A percentile compares a stretch with the other conserved stretches of the same genome.
Evolutionary conservation across 2,888 invertebrate genomes (phyloP).

Genomic region (Punctoribates punctum): DNA sequence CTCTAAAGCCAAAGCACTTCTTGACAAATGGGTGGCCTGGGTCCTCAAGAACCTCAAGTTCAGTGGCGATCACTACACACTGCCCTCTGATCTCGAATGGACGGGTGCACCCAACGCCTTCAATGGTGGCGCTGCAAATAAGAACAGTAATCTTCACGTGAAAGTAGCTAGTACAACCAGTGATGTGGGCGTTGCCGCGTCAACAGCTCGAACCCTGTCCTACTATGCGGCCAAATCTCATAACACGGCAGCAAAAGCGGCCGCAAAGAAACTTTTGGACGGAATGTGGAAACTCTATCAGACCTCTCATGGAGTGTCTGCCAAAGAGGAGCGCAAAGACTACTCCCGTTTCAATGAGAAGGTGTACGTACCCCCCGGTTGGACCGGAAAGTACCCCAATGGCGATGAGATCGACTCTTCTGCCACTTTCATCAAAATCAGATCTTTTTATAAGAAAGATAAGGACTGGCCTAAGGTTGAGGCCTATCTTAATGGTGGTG

Average conservation of each 20-base stretch:
- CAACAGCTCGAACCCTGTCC: neutral
- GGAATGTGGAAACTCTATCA: conserved; percentile 1
- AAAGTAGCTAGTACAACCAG: neutral
- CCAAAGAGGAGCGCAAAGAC: neutral
- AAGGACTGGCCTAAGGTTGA: neutral
- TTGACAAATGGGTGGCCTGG: conserved; percentile 13
- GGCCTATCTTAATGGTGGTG: neutral
- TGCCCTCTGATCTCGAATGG: neutral
- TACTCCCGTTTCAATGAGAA: neutral
- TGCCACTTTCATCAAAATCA: neutral
- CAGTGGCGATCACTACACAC: neutral
- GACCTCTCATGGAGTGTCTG: neutral
- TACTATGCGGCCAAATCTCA: conserved; percentile 4
- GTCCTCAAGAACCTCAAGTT: conserved; percentile 9
- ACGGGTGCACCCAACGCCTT: neutral
- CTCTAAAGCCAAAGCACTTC: neutral
- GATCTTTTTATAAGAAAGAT: conserved; percentile 4
- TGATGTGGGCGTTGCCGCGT: neutral
- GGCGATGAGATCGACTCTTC: neutral
- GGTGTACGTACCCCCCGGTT: neutral
- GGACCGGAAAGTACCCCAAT: neutral
- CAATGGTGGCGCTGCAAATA: neutral
- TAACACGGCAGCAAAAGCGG: neutral
- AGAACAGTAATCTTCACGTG: neutral
- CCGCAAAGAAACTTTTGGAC: neutral